Percentiles rank a stretch among this genome's conserved stretches.
These are phyloP conservation scores for Poeciliopsis gracilis DNA, from an alignment of 2,797 vertebrate species.

Conservation along the genomic window DNA sequence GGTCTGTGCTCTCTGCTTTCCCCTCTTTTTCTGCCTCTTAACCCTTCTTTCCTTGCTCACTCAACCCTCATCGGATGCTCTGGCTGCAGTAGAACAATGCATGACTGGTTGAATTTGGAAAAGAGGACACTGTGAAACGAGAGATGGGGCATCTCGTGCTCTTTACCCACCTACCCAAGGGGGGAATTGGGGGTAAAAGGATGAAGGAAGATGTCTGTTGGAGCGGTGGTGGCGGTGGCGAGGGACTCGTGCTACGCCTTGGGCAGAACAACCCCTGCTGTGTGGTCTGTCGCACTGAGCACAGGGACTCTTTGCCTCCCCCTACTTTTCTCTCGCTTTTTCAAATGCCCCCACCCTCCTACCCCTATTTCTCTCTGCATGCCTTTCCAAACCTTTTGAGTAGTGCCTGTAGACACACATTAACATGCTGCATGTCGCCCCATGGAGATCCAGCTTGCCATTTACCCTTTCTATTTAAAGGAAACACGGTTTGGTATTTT, in stretches of 20 bases:
- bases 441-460: constrained; percentile 75
- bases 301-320: constrained; percentile 47
- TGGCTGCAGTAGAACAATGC: constrained; percentile 43
- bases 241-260: constrained; percentile 47
- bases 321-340: constrained; percentile 44
- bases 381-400: constrained; percentile 68
- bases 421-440: constrained; percentile 74
- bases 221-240: constrained; percentile 28
- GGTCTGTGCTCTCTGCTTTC: constrained; percentile 8
- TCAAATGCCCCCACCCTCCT: constrained; percentile 17
- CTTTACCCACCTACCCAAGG: constrained; percentile 65
- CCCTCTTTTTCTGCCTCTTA: constrained; percentile 30
- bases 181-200: constrained; percentile 34
- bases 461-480: constrained; percentile 77
- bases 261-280: constrained; percentile 68
- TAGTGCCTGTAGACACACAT: constrained; percentile 77
- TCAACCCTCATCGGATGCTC: constrained; percentile 38
- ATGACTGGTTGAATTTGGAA: constrained; percentile 38
- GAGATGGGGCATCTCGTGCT: constrained; percentile 60
- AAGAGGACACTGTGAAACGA: constrained; percentile 40
- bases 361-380: constrained; percentile 66
- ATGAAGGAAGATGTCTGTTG: constrained; percentile 42
- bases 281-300: constrained; percentile 68
- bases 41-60: constrained; percentile 44
- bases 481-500: constrained; percentile 56